Evolutionary conservation across 2,797 vertebrate species (phyloP), one percentile per base, ranked within the genome.

Genomic region (Diglossa cyanea): DNA sequence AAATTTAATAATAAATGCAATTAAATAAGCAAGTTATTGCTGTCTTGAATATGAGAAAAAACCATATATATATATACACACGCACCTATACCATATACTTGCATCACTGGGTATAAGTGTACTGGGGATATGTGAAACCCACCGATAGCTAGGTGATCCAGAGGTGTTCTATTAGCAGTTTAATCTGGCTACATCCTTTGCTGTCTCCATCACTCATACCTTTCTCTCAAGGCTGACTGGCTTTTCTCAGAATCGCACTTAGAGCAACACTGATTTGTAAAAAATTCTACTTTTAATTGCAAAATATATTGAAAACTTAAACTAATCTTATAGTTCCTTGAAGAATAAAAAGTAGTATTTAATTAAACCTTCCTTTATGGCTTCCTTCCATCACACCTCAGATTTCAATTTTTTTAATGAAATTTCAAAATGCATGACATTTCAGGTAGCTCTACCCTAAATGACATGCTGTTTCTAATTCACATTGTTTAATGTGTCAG

Each of bases 81-180:
- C 5, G 3, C 4, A 9, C 0, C 0, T 28, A 11, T 14, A 30
- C 42, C 30, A 17, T 54, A 50, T 12, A 51, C 13, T 45, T 1
- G 0, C n/a, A 44, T 55, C 51, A 87, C 14, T 54, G 48, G 11
- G 25, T 67, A 2, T 31, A 53, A 65, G 24, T 26, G 50, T 33
- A 42, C 30, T 57, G 50, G 25, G 62, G 11, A 20, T 17, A 53
- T 2, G 26, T 60, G 28, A 67, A 87, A 63, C 8, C 28, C 0
- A 3, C 20, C 65, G 30, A n/a, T 9, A 83, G 12, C 9, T 65
- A 31, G 45, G 13, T 51, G 50, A 47, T 65, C 33, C 54, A 80
- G 82, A 66, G 28, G 23, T 77, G n/a, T 3, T 2, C 13, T 65
- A 4, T 71, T 19, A 84, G 65, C n/a, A 61, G 35, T 58, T 62